Percentiles rank a stretch among this genome's conserved stretches.
phyloP scores from a whole-genome alignment of 92 coral and sea anemone genomes.

The Bergia puertoricense region DNA sequence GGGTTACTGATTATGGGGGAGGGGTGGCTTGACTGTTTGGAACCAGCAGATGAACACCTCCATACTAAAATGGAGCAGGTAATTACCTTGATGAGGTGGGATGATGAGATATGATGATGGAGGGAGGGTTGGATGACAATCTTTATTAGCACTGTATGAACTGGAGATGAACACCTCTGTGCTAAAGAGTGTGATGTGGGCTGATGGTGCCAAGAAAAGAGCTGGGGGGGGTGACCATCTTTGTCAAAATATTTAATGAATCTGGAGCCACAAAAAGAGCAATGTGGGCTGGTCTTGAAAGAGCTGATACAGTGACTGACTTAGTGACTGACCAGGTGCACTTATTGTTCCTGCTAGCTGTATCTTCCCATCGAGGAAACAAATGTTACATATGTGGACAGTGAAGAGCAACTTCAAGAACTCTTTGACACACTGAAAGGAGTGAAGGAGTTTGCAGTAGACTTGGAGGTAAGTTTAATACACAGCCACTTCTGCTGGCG shows the following conservation, averaged over 20 bases:
- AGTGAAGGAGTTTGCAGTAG: constrained; percentile 91
- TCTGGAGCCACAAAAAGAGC: constrained; percentile 8
- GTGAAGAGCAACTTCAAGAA: constrained; percentile 72
- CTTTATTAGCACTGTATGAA: too few relatives aligned
- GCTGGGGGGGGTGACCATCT: constrained; percentile 48
- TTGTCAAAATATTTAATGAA: constrained; percentile 48
- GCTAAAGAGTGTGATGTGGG: neutral
- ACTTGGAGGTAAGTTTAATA: constrained; percentile 70
- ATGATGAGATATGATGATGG: too few relatives aligned
- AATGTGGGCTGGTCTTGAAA: constrained; percentile 47
- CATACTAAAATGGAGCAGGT: constrained; percentile 44
- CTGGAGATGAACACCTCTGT: too few relatives aligned
- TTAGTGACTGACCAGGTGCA: neutral
- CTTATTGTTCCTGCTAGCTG: constrained; percentile 44
- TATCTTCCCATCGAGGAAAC: constrained; percentile 82
- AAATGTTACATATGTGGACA: constrained; percentile 68
- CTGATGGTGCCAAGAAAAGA: too few relatives aligned
- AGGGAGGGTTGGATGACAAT: too few relatives aligned
- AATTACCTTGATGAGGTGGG: neutral
- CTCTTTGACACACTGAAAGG: constrained; percentile 58
- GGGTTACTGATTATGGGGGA: too few relatives aligned
- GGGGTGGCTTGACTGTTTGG: too few relatives aligned
- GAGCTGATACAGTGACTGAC: constrained; percentile 47
- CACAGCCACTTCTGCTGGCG: too few relatives aligned
- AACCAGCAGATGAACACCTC: neutral